Evolutionary conservation across 2,797 vertebrate genomes (phyloP), one percentile per base, ranked within the genome.

Genomic region (Ibycter americanus): DNA sequence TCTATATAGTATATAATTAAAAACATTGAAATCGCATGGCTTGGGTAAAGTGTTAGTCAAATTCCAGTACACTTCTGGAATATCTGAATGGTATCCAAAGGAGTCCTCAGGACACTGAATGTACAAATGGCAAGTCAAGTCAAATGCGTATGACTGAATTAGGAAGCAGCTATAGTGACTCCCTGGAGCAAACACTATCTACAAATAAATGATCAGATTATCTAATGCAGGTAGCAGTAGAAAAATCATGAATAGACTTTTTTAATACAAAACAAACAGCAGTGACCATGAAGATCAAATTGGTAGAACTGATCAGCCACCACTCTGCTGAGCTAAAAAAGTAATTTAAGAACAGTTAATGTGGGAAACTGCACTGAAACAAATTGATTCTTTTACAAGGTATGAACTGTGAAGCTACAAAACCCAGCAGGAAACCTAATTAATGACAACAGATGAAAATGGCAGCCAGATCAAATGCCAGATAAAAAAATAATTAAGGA

Each of bases 351-450:
- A 96, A 86, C 14, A 96, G 84, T 80, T 92, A 90, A 73, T 31
- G 67, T 47, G 87, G 87, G 85, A 97, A 92, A 59, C 66, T 93
- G 81, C 89, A 74, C 78, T 86, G 87, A 80, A 97, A 94, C 76
- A 61, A 85, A 96, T 44, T 61, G 92, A 92, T 89, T 95, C 93
- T 89, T 94, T 84, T 78, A 92, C 66, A 70, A 94, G 83, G 91
- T 92, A 95, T 70, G 42, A 92, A 93, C 63, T 51, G 65, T 25
- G 94, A 87, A 74, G 67, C 87, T 86, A 65, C 22, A 52, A 73
- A 83, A 96, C 79, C 4, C 92, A 94, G 91, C 72, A 92, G 92
- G 95, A 96, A 95, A 71, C 49, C 87, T 96, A 94, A 97, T 96
- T 96, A 95, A 92, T 79, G 66, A 34, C 67, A 80, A 93, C 59